Evolutionary conservation across 2,888 invertebrate genomes (phyloP).

Genomic region (Dichetophora obliterata): DNA sequence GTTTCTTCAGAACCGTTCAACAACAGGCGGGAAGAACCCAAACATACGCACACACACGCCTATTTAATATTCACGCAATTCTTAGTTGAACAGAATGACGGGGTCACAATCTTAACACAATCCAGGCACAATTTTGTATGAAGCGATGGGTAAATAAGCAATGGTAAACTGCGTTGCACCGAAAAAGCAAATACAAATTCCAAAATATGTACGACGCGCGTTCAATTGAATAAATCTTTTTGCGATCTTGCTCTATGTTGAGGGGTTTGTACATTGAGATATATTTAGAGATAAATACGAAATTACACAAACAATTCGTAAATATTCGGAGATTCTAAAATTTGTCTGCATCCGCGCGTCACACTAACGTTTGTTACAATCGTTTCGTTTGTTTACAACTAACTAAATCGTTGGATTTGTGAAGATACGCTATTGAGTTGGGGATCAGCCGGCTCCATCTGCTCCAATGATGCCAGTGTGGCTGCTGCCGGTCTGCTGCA

Average conservation of each 20-base stretch:
- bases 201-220: neutral
- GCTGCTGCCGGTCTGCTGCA: neutral
- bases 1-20: conserved; percentile 8
- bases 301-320: too few species aligned
- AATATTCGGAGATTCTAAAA: too few species aligned
- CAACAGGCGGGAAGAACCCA: neutral
- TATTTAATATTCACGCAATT: neutral
- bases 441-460: neutral
- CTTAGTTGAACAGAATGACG: neutral
- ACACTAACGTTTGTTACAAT: neutral
- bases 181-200: neutral
- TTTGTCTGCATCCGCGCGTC: neutral
- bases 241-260: neutral
- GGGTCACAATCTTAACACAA: neutral
- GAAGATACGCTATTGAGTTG: conserved; percentile 3
- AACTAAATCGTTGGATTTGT: neutral
- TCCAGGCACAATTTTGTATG: neutral
- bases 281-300: too few species aligned
- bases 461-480: neutral
- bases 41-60: neutral
- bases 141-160: too few species aligned
- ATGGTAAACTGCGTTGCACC: neutral
- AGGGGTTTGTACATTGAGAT: neutral
- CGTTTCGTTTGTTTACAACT: conserved; percentile 25
- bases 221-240: neutral